Percentiles rank a stretch among this genome's conserved stretches.
These are phyloP conservation scores for Cyprinodon variegatus DNA, from an alignment of 2,113 vertebrate genomes.

Conservation along the genomic window DNA sequence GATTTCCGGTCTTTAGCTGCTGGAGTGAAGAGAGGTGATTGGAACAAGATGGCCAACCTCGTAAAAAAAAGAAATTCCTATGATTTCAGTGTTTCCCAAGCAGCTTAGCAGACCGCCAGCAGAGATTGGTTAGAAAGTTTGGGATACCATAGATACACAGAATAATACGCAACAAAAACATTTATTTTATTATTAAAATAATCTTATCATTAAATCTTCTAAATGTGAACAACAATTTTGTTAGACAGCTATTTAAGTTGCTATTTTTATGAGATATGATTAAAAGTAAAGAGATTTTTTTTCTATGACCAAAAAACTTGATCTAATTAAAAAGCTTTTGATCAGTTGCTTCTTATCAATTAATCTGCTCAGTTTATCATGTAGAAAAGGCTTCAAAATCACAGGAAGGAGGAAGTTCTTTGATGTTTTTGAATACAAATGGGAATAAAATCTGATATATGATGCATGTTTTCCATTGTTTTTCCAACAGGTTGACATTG, in stretches of 20 bases:
- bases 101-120: constrained; percentile 38
- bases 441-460: background rate
- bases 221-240: too few species aligned
- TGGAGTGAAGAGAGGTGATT: constrained; percentile 70
- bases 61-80: constrained; percentile 75
- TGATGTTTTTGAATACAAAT: background rate
- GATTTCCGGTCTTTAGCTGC: constrained; percentile 68
- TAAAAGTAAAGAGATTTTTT: background rate
- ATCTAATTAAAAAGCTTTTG: background rate
- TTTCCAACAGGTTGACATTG: constrained; percentile 87
- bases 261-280: background rate
- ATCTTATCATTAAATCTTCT: too few species aligned
- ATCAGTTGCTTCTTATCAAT: background rate
- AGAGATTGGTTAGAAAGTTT: constrained; percentile 47
- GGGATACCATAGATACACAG: constrained; percentile 23
- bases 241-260: background rate
- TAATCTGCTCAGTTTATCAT: background rate
- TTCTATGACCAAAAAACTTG: too few species aligned
- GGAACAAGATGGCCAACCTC: constrained; percentile 75
- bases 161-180: constrained; percentile 9
- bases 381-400: background rate
- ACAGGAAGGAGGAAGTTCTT: background rate
- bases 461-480: constrained; percentile 6
- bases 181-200: background rate
- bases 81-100: constrained; percentile 69